Evolutionary conservation across 2,888 invertebrate genomes (phyloP).

Genomic region (Byasa hedistus): DNA sequence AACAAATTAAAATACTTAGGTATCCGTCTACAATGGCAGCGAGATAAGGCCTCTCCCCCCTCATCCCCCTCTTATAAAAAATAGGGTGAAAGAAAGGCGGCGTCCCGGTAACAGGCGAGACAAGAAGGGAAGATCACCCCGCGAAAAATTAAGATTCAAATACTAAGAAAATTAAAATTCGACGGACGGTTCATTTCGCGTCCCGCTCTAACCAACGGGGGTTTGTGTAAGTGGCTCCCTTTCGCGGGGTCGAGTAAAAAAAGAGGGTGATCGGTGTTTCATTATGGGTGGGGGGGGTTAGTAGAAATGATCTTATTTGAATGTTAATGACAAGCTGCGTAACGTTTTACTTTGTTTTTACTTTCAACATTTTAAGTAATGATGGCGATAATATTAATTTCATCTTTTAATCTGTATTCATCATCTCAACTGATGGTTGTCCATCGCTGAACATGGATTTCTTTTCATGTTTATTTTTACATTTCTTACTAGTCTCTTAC

Average conservation of each 20-base stretch:
- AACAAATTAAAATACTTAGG: slow-evolving; percentile 37
- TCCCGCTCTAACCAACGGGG: slow-evolving; percentile 44
- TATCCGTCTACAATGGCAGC: slow-evolving; percentile 34
- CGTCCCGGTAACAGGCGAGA: slow-evolving; percentile 41
- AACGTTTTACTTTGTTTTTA: neutral
- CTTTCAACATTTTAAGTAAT: neutral
- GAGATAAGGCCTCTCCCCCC: slow-evolving; percentile 33
- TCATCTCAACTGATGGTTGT: too few species aligned
- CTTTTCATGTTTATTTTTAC: too few species aligned
- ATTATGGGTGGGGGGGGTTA: slow-evolving; percentile 44
- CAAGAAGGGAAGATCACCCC: slow-evolving; percentile 54
- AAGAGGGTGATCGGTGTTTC: slow-evolving; percentile 64
- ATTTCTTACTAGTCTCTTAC: too few species aligned
- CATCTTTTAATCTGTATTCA: too few species aligned
- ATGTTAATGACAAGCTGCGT: slow-evolving; percentile 52
- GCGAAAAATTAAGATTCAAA: slow-evolving; percentile 80
- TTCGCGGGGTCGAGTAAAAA: slow-evolving; percentile 45
- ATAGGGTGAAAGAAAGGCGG: slow-evolving; percentile 55
- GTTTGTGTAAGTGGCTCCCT: slow-evolving; percentile 30
- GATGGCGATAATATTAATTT: neutral
- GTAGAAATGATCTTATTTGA: slow-evolving; percentile 51
- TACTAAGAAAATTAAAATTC: slow-evolving; percentile 80
- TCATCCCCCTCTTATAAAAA: slow-evolving; percentile 40
- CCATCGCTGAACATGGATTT: too few species aligned
- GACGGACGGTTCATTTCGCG: slow-evolving; percentile 64